Base-by-base conservation (phyloP, 2,113 vertebrate genomes). In the Pseudorasbora parva region DNA sequence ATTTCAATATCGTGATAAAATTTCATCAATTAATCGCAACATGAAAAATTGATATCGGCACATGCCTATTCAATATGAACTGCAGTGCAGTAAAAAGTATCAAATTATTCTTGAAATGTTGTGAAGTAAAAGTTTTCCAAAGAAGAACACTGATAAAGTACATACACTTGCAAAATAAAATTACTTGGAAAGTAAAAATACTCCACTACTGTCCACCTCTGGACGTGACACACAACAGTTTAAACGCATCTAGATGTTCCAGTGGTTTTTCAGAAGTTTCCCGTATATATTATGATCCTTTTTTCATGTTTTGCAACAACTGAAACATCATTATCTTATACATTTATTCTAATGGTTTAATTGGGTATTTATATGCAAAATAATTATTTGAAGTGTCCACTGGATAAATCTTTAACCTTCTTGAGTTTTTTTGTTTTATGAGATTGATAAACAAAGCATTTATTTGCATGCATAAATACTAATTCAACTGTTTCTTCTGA, bases 381-480 rank as follows among this genome's bases (percentile, higher is more conserved):
- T 66, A 21, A 66, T 79, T 79, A 66, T 49, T 79, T 64, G 15
- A 66, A 51, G 78, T 62, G 59, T 66, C 78, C 60, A 64, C 41
- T 66, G 9, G 60, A 66, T 79, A 79, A 51, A 64, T 30, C 43
- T 30, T 49, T 49, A 14, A 30, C 25, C 43, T 60, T 79, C 59
- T 79, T 79, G 59, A 66, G 41, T 6, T 57, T 41, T 77, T 57
- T 73, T 49, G 19, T 54, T 8, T 49, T 4, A 49, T 60, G 56
- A 43, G 59, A 79, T 64, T 79, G 25, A 79, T 79, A 66, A 79
- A 79, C 60, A 79, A 66, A 66, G 25, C 41, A 79, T 79, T 66
- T 66, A 66, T 79, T 66, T 79, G 60, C 78, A 79, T 79, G 43
- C 59, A 66, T 79, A 78, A 62, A 82, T 73, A 82, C 37, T 62